Evolutionary conservation across 2,888 invertebrate genomes (phyloP), one percentile per base, ranked within the genome.

Genomic region (Aproaerema taeniolella): DNA sequence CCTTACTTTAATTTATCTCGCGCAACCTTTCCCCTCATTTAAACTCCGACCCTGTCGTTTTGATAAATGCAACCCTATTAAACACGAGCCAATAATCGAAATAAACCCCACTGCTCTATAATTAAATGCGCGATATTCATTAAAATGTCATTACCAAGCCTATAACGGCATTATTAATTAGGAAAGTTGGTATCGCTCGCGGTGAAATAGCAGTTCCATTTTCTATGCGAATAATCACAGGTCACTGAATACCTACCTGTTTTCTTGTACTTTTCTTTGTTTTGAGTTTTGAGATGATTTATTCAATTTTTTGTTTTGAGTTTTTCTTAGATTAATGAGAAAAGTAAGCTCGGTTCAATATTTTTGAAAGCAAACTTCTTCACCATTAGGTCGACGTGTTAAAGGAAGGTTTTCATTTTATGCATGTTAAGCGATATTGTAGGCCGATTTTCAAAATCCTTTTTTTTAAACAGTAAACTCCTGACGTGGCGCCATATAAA

Each of bases 131-230:
- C 31, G 20, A 29, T 41, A 47, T 47, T 43, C 45, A 47, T 47
- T 47, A 41, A 47, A 45, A 36, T 43, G 45, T 47, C 47, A 45
- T 45, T 41, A 43, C 31, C 45, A 47, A 12, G 8, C 38, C 32
- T 39, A 41, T 39, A 47, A 31, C 39, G 25, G 39, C 35, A 45
- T 45, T 45, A 47, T 47, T 45, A 47, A 47, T 47, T 47, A 41
- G 47, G 20, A 32, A 47, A 47, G 38, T 47, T 47, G 14, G 15
- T 16, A 35, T 33, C 40, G 39, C 31, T 5, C 2, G 31, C 30
- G 11, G n/a, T 14, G 8, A 16, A 36, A 36, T 15, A 10, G 30
- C n/a, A 36, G 28, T 36, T 35, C 30, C 36, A 42, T 39, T 46
- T 46, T 46, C 46, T 39, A 33, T 17, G 28, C 38, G 46, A 46